These are phyloP conservation scores for Lanius collurio DNA, from an alignment of 2,113 vertebrate genomes.

Conservation along the genomic window DNA sequence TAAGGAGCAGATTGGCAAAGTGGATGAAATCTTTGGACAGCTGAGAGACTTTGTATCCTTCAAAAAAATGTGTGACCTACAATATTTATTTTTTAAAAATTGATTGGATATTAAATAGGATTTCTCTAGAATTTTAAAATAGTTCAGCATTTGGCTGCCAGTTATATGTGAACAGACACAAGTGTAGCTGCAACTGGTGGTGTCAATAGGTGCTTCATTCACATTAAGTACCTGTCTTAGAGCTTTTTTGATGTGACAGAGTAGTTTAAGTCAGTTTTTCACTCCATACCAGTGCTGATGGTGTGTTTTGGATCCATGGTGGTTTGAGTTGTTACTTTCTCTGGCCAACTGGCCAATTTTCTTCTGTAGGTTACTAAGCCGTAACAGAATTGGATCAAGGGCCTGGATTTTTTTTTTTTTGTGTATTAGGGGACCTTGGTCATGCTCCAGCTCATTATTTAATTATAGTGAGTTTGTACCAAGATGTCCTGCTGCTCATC, in stretches of 20 bases:
- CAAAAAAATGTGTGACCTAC: background rate
- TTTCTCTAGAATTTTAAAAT: background rate
- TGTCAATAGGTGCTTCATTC: background rate
- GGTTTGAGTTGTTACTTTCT: background rate
- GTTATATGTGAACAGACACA: background rate
- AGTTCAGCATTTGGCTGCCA: background rate
- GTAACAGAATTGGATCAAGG: background rate
- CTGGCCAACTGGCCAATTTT: background rate
- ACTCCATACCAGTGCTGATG: background rate
- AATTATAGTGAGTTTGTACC: background rate
- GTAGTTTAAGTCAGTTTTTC: background rate
- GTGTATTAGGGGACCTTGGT: background rate
- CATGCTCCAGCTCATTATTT: background rate
- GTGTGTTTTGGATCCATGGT: background rate
- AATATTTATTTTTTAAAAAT: background rate
- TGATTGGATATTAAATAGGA: background rate
- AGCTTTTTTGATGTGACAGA: background rate
- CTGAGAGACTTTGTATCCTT: slow-evolving; percentile 99
- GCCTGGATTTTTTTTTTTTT: background rate
- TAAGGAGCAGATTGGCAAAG: slow-evolving; percentile 97
- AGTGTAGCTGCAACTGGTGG: background rate
- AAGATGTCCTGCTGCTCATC: background rate
- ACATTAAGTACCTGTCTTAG: background rate
- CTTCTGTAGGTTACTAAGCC: background rate
- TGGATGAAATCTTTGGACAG: slow-evolving; percentile 98